Evolutionary conservation across 2,888 invertebrate species (phyloP).

Genomic region (Meliscaeva auricollis): DNA sequence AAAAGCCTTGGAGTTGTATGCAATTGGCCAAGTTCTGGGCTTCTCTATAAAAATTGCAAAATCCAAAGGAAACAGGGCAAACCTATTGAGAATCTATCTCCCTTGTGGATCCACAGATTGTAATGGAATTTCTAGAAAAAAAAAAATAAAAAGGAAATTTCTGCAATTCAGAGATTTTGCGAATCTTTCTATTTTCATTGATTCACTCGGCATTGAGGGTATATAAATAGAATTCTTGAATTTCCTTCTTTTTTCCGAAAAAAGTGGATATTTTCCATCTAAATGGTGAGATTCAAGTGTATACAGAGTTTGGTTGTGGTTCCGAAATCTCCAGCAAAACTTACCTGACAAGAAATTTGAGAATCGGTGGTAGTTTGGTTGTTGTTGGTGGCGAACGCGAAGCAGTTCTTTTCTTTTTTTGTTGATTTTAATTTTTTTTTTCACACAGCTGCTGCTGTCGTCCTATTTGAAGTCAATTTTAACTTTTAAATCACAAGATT

Average conservation of each 20-base stretch:
- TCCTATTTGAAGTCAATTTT: conserved; percentile 51
- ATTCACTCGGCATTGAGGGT: neutral
- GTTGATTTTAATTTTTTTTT: conserved; percentile 46
- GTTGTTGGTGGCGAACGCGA: neutral
- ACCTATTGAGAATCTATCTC: neutral
- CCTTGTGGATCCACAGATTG: neutral
- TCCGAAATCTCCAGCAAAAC: conserved; percentile 32
- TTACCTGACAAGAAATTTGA: conserved; percentile 64
- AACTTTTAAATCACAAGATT: conserved; percentile 25
- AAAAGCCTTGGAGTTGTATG: conserved; percentile 38
- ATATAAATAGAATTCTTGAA: conserved; percentile 45
- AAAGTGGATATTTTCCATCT: neutral
- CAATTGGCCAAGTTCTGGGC: conserved; percentile 34
- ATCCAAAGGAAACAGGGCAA: conserved; percentile 7
- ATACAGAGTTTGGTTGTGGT: neutral
- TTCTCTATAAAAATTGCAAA: neutral
- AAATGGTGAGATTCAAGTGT: neutral
- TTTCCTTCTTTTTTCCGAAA: conserved; percentile 3
- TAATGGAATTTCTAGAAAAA: neutral
- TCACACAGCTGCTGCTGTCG: conserved; percentile 61
- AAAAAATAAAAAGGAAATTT: neutral
- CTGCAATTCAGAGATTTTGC: neutral
- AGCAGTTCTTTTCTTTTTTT: conserved; percentile 18
- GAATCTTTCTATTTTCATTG: neutral
- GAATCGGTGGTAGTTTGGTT: conserved; percentile 14